Base-by-base conservation (phyloP, 2,888 invertebrate genomes). In the Pilophorus perplexus region DNA sequence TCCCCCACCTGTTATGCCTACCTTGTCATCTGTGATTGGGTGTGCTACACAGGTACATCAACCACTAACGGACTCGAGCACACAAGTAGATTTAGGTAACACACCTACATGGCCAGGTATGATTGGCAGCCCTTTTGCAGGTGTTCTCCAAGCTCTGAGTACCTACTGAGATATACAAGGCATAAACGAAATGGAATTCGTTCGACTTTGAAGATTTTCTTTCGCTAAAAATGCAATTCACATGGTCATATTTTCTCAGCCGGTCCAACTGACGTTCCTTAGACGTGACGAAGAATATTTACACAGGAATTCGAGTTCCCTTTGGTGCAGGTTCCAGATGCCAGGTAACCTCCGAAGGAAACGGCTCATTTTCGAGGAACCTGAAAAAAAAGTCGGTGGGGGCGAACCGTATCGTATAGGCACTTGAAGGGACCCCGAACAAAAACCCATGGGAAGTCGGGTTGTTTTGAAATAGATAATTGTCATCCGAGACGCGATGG, bases 401-500 rank as follows among this genome's bases (percentile, higher is more conserved):
- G 46, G 23, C 23, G n/a, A 12, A n/a, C 3, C 23, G 23, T 46
- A 20, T 10, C 23, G 25, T 42, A 27, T 25, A 16, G 59, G 42
- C 59, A 59, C 59, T 59, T 59, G 59, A 25, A 25, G 14, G 23
- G 42, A 59, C 59, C n/a, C n/a, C n/a, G n/a, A n/a, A n/a, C n/a
- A n/a, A 59, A 59, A 59, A 59, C 40, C 59, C 27, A 59, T 25
- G 59, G 42, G 59, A 59, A 59, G 59, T 59, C 59, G 42, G 48
- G 59, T 42, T 59, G 59, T 59, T 59, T 59, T 59, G 59, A 62
- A 62, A 62, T 62, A 62, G 62, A 62, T 62, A 62, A 62, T 62
- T 62, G 62, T 46, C 62, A 62, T 62, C n/a, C 33, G 62, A 62
- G 62, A 46, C 55, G 52, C 28, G 52, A 52, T 28, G 52, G 52